Conservation (phyloP, 2,797 vertebrate species). For the Phylloscopus collybita region DNA sequence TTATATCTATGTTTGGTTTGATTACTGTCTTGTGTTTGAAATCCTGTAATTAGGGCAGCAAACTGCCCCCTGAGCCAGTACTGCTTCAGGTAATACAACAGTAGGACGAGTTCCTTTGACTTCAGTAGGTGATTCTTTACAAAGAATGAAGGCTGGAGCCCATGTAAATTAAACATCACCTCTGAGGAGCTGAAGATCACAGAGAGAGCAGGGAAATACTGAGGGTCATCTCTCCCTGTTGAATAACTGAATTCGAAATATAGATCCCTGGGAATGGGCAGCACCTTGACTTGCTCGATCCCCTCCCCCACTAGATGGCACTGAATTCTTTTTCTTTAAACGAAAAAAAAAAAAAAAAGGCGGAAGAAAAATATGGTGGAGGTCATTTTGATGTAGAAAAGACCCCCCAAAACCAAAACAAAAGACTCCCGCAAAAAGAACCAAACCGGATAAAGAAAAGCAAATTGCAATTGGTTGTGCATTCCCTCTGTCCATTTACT, state of each 20-base stretch:
- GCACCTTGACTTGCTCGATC: background rate
- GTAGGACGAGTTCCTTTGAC: background rate
- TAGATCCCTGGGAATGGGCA: background rate
- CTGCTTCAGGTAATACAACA: background rate
- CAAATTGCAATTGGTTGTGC: background rate
- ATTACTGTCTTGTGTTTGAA: conserved; percentile 59
- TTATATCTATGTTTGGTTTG: conserved; percentile 64
- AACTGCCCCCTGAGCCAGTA: conserved; percentile 24
- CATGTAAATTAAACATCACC: background rate
- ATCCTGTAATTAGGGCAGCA: conserved; percentile 13
- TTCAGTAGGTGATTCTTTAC: background rate
- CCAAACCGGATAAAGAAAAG: background rate
- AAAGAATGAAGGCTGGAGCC: background rate
- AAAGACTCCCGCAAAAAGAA: background rate
- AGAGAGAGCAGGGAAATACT: background rate
- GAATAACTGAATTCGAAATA: background rate
- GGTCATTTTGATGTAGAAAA: conserved; percentile 43
- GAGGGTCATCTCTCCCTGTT: background rate
- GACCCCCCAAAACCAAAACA: background rate
- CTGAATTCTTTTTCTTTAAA: conserved; percentile 75
- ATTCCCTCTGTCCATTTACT: background rate
- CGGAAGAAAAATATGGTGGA: conserved; percentile 72
- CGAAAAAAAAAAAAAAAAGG: background rate
- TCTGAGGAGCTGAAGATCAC: background rate
- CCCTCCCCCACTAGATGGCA: conserved; percentile 84